Base-by-base conservation (phyloP, 2,797 vertebrate genomes). In the Notoglanidium macrostoma region DNA sequence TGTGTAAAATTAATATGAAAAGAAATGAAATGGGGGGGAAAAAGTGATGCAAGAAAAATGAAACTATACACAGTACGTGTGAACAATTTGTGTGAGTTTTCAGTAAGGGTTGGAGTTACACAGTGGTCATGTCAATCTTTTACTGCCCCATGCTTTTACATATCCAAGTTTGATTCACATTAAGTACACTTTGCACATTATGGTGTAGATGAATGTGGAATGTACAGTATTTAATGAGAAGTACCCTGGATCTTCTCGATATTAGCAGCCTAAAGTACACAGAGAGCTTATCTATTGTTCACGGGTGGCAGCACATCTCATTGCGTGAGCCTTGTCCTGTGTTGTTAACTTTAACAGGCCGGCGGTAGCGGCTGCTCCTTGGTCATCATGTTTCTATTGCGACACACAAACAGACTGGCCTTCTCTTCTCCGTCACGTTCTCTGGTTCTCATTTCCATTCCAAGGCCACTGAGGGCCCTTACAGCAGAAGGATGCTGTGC, bases 371-470 rank as follows among this genome's bases (percentile, higher is more conserved):
- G 80, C 23, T 77, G 32, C 40, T 29, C n/a, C 51, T 61, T 8
- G 44, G 57, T 72, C 59, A 59, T 73, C 76, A 76, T 74, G 32
- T 85, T 87, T 83, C 59, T 77, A 29, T 65, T 40, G 11, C 29
- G 21, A 21, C 83, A 51, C 77, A 59, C 59, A 59, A 51, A 76
- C 68, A 81, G 54, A 15, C 68, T 67, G 32, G 40, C 68, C 59
- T 74, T 77, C 17, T 68, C 63, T 21, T 35, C 72, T 67, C 61
- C 73, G 12, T 15, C 54, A 76, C 67, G 2, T 83, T 70, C 40
- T 46, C 29, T 54, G 63, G n/a, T 51, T 65, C 70, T 86, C 59
- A 85, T 88, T 88, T 74, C 54, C 32, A 85, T 85, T 90, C 72
- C 85, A 85, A 84, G 85, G 87, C 84, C 86, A 83, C 59, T 1